These are phyloP conservation scores for Tinea semifulvella DNA, from an alignment of 2,888 invertebrate genomes.

Conservation along the genomic window DNA sequence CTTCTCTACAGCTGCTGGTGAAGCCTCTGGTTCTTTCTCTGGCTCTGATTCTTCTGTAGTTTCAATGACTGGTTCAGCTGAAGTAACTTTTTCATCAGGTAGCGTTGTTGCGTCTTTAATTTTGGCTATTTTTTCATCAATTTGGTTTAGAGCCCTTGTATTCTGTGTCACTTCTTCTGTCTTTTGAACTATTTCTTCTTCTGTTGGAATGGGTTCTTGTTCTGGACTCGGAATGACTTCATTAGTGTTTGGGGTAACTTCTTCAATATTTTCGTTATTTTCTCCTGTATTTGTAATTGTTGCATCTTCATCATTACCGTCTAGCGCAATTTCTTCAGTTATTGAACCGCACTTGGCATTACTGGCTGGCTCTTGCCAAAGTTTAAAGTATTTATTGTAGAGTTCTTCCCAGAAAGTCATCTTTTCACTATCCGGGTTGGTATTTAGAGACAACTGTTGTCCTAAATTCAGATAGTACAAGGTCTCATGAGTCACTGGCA, in stretches of 20 bases:
- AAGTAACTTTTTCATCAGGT: not conserved
- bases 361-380: slow-evolving; percentile 32
- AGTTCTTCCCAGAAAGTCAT: slow-evolving; percentile 54
- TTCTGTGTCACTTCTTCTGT: no score
- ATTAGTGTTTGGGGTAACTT: not conserved
- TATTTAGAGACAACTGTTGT: slow-evolving; percentile 36
- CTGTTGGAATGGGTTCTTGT: not conserved
- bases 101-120: no score
- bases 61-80: not conserved
- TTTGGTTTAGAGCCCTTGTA: no score
- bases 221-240: not conserved
- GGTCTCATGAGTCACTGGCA: slow-evolving; percentile 46
- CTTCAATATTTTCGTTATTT: not conserved
- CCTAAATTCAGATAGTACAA: slow-evolving; percentile 40
- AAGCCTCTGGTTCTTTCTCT: not conserved
- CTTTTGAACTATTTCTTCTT: no score
- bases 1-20: not conserved
- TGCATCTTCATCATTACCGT: no score
- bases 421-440: slow-evolving; percentile 42
- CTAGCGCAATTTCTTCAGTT: no score
- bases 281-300: not conserved
- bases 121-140: no score
- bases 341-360: no score
- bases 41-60: not conserved
- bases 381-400: slow-evolving; percentile 46